Evolutionary conservation across 2,113 vertebrate species (phyloP).

Genomic region (Oreochromis aureus): DNA sequence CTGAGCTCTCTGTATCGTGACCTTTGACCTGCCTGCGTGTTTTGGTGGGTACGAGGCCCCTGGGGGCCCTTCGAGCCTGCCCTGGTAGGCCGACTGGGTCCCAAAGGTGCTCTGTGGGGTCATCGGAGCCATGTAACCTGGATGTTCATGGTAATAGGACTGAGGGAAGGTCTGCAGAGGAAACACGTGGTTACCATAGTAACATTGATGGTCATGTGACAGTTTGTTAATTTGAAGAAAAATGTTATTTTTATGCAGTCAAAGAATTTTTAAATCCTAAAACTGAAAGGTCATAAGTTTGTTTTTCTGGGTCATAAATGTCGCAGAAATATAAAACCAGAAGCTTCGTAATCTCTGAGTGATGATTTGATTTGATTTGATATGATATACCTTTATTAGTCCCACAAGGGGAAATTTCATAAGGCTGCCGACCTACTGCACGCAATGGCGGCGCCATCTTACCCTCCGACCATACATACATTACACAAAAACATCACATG

Average conservation of each 20-base stretch:
- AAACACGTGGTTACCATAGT: neutral
- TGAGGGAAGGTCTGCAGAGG: conserved; percentile 15
- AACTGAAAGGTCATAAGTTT: neutral
- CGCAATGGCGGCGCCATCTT: too few relatives aligned
- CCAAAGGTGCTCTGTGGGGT: neutral
- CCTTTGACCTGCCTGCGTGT: neutral
- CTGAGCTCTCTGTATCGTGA: neutral
- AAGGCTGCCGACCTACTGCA: too few relatives aligned
- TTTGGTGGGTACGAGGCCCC: neutral
- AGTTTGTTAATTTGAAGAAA: neutral
- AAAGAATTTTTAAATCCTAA: neutral
- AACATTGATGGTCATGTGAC: neutral
- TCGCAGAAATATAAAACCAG: neutral
- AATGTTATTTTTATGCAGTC: rapidly evolving
- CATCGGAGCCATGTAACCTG: neutral
- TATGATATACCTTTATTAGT: too few relatives aligned
- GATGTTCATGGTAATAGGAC: neutral
- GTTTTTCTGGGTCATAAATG: too few relatives aligned
- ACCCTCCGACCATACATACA: too few relatives aligned
- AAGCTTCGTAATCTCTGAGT: neutral
- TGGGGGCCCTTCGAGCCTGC: neutral
- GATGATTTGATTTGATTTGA: neutral
- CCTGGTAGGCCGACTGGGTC: neutral
- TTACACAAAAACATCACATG: too few relatives aligned
- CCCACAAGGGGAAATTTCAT: too few relatives aligned